Evolutionary conservation across 2,888 invertebrate genomes (phyloP).

Genomic region (Cryptocheilus praepositus): DNA sequence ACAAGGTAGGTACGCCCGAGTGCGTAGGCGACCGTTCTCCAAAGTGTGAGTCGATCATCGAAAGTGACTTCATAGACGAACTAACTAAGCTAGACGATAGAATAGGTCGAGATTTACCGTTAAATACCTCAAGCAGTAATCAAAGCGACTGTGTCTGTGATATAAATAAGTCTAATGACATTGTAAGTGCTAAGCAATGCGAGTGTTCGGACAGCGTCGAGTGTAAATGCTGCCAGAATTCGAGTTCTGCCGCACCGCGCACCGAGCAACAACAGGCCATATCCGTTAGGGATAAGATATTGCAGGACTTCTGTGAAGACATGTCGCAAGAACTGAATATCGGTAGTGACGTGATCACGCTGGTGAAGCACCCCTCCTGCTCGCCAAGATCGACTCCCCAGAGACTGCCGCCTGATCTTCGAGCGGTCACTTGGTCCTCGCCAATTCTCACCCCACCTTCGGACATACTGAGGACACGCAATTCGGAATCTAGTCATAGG

Average conservation of each 20-base stretch:
- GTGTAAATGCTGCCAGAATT: slow-evolving; percentile 56
- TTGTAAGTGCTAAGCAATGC: slow-evolving; percentile 59
- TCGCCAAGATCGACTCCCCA: slow-evolving; percentile 72
- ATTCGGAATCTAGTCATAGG: slow-evolving; percentile 71
- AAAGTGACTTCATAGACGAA: slow-evolving; percentile 63
- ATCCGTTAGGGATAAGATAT: slow-evolving; percentile 71
- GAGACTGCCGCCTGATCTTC: slow-evolving; percentile 68
- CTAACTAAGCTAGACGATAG: slow-evolving; percentile 57
- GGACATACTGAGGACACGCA: slow-evolving; percentile 69
- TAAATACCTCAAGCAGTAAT: slow-evolving; percentile 65
- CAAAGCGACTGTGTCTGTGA: slow-evolving; percentile 70
- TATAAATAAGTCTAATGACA: slow-evolving; percentile 64
- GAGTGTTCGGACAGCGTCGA: slow-evolving; percentile 61
- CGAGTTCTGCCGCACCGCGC: slow-evolving; percentile 38
- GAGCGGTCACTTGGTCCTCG: slow-evolving; percentile 62
- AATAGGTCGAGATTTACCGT: slow-evolving; percentile 55
- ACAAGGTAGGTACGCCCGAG: slow-evolving; percentile 62
- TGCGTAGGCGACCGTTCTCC: slow-evolving; percentile 60
- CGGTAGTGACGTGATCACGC: slow-evolving; percentile 69
- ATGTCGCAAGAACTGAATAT: slow-evolving; percentile 71
- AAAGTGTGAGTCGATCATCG: slow-evolving; percentile 60
- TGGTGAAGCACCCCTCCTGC: slow-evolving; percentile 72
- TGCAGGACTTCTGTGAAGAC: slow-evolving; percentile 73
- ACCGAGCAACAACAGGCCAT: slow-evolving; percentile 60
- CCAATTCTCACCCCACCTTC: slow-evolving; percentile 68